phyloP scores from a whole-genome alignment of 1,140 invertebrate species.

The Drosophila sp. region DNA sequence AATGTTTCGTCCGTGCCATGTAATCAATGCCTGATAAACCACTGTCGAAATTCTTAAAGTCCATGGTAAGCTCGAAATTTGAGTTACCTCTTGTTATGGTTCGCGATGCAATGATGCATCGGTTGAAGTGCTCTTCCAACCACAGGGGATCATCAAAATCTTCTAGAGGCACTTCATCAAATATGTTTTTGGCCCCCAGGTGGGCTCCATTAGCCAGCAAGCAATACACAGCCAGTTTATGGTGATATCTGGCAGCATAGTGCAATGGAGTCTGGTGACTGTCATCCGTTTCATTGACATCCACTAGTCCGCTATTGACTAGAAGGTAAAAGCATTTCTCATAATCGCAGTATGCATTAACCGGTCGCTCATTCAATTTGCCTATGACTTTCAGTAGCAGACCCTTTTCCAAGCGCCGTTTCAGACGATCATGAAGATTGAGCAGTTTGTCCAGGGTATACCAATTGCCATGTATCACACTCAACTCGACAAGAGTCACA shows the following conservation, averaged over 20 bases:
- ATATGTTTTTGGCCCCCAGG: constrained; percentile 87
- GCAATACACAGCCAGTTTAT: constrained; percentile 85
- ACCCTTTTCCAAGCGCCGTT: constrained; percentile 83
- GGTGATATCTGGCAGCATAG: constrained; percentile 89
- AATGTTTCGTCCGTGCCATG: constrained; percentile 86
- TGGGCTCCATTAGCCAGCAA: constrained; percentile 88
- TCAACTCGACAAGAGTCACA: constrained; percentile 55
- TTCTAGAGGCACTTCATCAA: constrained; percentile 86
- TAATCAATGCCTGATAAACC: constrained; percentile 85
- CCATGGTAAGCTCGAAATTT: constrained; percentile 87
- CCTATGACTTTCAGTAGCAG: constrained; percentile 85
- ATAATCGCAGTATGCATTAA: constrained; percentile 68
- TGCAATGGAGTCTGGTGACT: constrained; percentile 91
- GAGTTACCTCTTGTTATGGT: constrained; percentile 85
- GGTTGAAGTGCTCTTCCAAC: constrained; percentile 87
- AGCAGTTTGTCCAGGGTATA: constrained; percentile 86
- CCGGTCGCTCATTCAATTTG: constrained; percentile 80
- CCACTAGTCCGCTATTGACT: constrained; percentile 83
- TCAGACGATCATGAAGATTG: constrained; percentile 79
- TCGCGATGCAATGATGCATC: constrained; percentile 85
- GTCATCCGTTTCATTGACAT: constrained; percentile 87
- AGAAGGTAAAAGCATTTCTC: constrained; percentile 84
- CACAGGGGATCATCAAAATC: constrained; percentile 86
- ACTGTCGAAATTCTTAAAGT: constrained; percentile 87
- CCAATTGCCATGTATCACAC: constrained; percentile 85